phyloP scores from a whole-genome alignment of 2,113 vertebrate species.

The Eudorcas thomsonii region DNA sequence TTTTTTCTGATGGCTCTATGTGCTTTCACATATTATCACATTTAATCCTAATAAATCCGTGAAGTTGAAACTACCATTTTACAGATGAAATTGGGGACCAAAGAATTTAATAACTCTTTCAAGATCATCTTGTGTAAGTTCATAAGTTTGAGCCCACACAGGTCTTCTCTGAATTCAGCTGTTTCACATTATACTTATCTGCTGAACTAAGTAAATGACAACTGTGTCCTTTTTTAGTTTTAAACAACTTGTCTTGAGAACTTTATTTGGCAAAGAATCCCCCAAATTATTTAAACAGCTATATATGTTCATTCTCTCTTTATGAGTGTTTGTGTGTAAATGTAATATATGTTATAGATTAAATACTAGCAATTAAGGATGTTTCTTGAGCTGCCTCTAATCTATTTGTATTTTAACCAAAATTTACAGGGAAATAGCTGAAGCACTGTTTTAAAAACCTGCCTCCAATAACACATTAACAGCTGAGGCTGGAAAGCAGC shows the following conservation, averaged over 20 bases:
- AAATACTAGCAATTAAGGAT: neutral
- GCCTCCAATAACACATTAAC: neutral
- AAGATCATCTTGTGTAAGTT: neutral
- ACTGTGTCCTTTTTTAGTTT: neutral
- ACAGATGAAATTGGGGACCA: neutral
- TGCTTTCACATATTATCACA: neutral
- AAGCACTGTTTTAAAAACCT: neutral
- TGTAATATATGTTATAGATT: neutral
- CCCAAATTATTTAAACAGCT: conserved; percentile 7
- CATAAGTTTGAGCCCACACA: neutral
- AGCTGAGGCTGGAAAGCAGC: neutral
- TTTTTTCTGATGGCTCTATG: neutral
- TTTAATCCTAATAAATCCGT: neutral
- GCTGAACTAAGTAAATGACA: neutral
- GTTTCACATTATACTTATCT: neutral
- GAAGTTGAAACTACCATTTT: neutral
- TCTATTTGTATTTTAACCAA: conserved; percentile 26
- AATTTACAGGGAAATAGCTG: neutral
- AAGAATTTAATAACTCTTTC: neutral
- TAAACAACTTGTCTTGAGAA: conserved; percentile 34
- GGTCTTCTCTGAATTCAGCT: neutral
- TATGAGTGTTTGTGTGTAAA: neutral
- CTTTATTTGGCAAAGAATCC: conserved; percentile 50
- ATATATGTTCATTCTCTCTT: neutral
- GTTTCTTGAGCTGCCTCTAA: neutral